A percentile compares a stretch with the other conserved stretches of the same genome.
These are phyloP conservation scores for Tragopan temminckii DNA, from an alignment of 2,797 vertebrate species.

Conservation along the genomic window DNA sequence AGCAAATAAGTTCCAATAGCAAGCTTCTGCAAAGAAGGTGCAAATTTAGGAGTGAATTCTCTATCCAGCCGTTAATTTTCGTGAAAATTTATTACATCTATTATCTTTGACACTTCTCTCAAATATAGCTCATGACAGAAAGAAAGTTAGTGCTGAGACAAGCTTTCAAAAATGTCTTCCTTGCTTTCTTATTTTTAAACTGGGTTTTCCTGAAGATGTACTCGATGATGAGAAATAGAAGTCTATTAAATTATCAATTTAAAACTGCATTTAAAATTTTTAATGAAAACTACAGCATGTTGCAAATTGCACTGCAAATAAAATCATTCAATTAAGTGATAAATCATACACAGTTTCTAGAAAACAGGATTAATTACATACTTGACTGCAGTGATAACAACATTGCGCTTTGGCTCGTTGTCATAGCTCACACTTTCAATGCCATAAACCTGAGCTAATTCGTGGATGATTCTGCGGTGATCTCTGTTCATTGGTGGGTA, in stretches of 20 bases:
- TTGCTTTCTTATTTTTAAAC: background rate
- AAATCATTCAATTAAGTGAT: background rate
- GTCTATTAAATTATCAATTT: background rate
- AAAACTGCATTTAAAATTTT: background rate
- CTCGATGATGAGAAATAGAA: background rate
- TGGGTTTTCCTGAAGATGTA: background rate
- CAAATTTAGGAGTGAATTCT: background rate
- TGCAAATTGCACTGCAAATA: background rate
- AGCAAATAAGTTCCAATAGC: background rate
- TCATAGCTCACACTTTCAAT: slow-evolving; percentile 98
- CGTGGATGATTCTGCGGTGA: slow-evolving; percentile 94
- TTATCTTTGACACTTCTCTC: background rate
- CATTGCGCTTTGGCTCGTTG: slow-evolving; percentile 96
- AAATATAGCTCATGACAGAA: background rate
- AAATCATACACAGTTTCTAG: background rate
- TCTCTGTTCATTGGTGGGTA: slow-evolving; percentile 98
- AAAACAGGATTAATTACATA: slow-evolving; percentile 62
- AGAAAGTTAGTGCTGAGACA: background rate
- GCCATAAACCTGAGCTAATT: slow-evolving; percentile 92
- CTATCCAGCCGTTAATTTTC: background rate
- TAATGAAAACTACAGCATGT: background rate
- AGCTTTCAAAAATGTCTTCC: background rate
- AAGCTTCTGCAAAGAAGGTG: background rate
- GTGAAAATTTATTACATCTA: background rate
- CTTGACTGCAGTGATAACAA: slow-evolving; percentile 93